Evolutionary conservation across 2,797 vertebrate species (phyloP).

Genomic region (Urosaurus nigricauda): DNA sequence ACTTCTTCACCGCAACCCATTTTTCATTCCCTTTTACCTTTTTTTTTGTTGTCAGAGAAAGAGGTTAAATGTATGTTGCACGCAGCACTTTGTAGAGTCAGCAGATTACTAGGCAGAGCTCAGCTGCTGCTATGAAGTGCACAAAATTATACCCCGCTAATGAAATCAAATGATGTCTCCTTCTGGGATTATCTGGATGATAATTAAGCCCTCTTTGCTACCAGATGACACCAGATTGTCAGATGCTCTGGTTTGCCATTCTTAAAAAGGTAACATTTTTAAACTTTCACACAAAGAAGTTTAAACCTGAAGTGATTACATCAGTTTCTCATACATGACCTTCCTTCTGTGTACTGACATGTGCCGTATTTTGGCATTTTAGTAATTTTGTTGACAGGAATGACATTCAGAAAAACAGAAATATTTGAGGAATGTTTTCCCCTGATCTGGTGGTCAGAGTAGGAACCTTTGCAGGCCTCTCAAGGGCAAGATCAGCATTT

Average conservation of each 20-base stretch:
- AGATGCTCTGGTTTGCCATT: constrained; percentile 29
- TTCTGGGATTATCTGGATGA: constrained; percentile 58
- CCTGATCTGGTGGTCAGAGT: no score
- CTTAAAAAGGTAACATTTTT: constrained; percentile 30
- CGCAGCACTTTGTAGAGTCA: constrained; percentile 49
- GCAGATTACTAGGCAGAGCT: constrained; percentile 61
- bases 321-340: not conserved
- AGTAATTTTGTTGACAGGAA: not conserved
- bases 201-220: constrained; percentile 58
- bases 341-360: not conserved
- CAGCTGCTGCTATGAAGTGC: constrained; percentile 63
- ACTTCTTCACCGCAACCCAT: constrained; percentile 51
- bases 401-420: not conserved
- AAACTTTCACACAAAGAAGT: not conserved
- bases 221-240: constrained; percentile 38
- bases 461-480: no score
- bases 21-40: constrained; percentile 21
- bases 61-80: constrained; percentile 28
- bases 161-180: constrained; percentile 61
- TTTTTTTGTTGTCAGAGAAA: constrained; percentile 40
- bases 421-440: not conserved
- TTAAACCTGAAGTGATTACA: not conserved
- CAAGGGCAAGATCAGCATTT: no score
- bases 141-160: constrained; percentile 66
- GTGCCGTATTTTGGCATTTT: not conserved